Percentiles rank a stretch among this genome's conserved stretches.
phyloP scores from a whole-genome alignment of 35 echinoderm and acorn worm species.

The Apostichopus californicus region DNA sequence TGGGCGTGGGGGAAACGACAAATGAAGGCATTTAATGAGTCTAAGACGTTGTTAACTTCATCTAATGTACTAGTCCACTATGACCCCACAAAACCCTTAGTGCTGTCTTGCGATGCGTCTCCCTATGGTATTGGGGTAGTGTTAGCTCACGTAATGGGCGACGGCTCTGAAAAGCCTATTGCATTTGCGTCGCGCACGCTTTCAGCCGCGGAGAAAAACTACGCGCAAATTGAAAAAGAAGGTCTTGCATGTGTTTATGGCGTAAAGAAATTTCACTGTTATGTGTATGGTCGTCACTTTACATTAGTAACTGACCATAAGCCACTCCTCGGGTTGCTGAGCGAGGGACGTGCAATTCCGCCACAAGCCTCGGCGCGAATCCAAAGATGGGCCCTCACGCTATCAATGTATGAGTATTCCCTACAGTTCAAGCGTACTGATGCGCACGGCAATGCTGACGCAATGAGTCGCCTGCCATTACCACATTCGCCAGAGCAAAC shows the following conservation, averaged over 20 bases:
- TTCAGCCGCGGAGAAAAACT: slow-evolving; percentile 37
- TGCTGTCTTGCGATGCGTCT: not conserved
- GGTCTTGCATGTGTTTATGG: slow-evolving; percentile 52
- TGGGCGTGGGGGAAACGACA: slow-evolving; percentile 50
- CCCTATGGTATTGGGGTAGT: slow-evolving; percentile 66
- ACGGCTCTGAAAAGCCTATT: slow-evolving; percentile 65
- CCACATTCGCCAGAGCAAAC: not conserved
- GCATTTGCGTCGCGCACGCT: slow-evolving; percentile 58
- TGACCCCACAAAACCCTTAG: slow-evolving; percentile 28
- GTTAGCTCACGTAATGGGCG: slow-evolving; percentile 62
- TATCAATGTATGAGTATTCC: slow-evolving; percentile 53
- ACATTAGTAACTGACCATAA: slow-evolving; percentile 67
- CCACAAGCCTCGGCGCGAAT: slow-evolving; percentile 63
- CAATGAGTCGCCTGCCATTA: slow-evolving; percentile 63
- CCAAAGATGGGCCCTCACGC: slow-evolving; percentile 70
- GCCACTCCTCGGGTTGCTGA: slow-evolving; percentile 48
- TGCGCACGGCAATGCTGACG: slow-evolving; percentile 60
- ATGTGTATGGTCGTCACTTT: slow-evolving; percentile 63
- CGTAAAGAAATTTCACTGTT: slow-evolving; percentile 53
- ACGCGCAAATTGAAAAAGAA: slow-evolving; percentile 75
- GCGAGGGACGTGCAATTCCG: slow-evolving; percentile 50
- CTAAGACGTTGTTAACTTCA: slow-evolving; percentile 54
- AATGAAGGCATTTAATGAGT: slow-evolving; percentile 36
- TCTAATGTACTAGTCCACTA: slow-evolving; percentile 59
- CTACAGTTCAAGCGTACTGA: slow-evolving; percentile 32